Percentiles rank a stretch among this genome's conserved stretches.
Evolutionary conservation across 2,113 vertebrate species (phyloP).

Genomic region (Bucco capensis): DNA sequence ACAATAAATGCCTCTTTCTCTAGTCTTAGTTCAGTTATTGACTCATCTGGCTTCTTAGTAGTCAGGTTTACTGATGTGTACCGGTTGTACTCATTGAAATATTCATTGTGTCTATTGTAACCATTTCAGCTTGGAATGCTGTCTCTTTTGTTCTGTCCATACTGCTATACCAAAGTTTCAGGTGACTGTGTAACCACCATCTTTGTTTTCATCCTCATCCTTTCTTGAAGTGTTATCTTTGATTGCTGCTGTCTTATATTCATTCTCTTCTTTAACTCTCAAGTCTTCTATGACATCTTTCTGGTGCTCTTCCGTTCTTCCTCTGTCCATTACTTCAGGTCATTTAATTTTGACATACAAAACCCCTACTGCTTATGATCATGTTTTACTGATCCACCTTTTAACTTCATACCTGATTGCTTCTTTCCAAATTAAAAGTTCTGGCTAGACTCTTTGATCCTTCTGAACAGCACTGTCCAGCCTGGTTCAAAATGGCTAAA

Average conservation of each 20-base stretch:
- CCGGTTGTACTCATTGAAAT: neutral
- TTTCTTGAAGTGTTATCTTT: neutral
- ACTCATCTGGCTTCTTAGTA: neutral
- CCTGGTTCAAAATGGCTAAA: neutral
- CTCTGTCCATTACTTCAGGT: neutral
- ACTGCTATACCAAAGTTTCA: neutral
- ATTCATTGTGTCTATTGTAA: neutral
- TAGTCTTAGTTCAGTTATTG: neutral
- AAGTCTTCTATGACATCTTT: neutral
- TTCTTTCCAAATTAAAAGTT: neutral
- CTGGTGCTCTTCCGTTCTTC: neutral
- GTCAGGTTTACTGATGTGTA: fast-evolving
- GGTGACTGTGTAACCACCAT: neutral
- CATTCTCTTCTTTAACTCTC: neutral
- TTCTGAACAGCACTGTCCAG: neutral
- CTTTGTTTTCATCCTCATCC: neutral
- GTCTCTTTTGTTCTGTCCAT: neutral
- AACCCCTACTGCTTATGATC: neutral
- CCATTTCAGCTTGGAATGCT: neutral
- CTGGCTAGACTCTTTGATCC: neutral
- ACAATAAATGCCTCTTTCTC: neutral
- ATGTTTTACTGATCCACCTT: neutral
- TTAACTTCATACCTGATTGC: neutral
- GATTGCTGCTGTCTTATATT: neutral
- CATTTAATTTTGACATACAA: neutral